A percentile compares a stretch with the other conserved stretches of the same genome.
These are phyloP conservation scores for Tipula confusa DNA, from an alignment of 2,888 invertebrate genomes.

Conservation along the genomic window DNA sequence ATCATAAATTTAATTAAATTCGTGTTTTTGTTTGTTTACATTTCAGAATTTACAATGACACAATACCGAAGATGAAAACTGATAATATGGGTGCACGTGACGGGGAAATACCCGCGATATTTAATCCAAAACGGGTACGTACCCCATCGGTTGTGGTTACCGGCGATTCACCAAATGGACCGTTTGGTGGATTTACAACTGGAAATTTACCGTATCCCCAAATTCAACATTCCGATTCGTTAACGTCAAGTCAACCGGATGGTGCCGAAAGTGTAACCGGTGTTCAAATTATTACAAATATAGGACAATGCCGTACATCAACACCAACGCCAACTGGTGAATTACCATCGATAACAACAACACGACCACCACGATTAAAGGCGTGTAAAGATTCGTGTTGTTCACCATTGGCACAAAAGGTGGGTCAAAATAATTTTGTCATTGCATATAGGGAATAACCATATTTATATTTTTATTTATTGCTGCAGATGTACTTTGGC, in stretches of 20 bases:
- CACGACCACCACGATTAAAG: slow-evolving; percentile 44
- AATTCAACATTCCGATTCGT: slow-evolving; percentile 54
- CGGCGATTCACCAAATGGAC: slow-evolving; percentile 56
- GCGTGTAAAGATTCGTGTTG: slow-evolving; percentile 72
- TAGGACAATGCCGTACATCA: slow-evolving; percentile 42
- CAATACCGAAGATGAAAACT: background rate
- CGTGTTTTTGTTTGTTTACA: background rate
- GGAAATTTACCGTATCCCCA: slow-evolving; percentile 50
- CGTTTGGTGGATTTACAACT: slow-evolving; percentile 51
- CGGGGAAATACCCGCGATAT: slow-evolving; percentile 75
- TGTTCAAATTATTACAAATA: slow-evolving; percentile 37
- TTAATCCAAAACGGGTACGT: slow-evolving; percentile 68
- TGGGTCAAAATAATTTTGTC: too few species aligned
- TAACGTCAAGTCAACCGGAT: slow-evolving; percentile 58
- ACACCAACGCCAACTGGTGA: slow-evolving; percentile 39
- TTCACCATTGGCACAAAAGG: slow-evolving; percentile 78
- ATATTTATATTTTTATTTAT: too few species aligned
- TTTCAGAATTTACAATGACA: background rate
- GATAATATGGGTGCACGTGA: slow-evolving; percentile 57
- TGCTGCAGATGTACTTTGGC: slow-evolving; percentile 87
- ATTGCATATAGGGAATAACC: too few species aligned
- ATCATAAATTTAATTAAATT: background rate
- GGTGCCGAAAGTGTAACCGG: slow-evolving; percentile 48
- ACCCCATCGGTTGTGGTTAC: slow-evolving; percentile 68
- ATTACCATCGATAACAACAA: slow-evolving; percentile 40